These are phyloP conservation scores for Leptestheria dahalacensis DNA, from an alignment of 1,140 invertebrate species.

Conservation along the genomic window DNA sequence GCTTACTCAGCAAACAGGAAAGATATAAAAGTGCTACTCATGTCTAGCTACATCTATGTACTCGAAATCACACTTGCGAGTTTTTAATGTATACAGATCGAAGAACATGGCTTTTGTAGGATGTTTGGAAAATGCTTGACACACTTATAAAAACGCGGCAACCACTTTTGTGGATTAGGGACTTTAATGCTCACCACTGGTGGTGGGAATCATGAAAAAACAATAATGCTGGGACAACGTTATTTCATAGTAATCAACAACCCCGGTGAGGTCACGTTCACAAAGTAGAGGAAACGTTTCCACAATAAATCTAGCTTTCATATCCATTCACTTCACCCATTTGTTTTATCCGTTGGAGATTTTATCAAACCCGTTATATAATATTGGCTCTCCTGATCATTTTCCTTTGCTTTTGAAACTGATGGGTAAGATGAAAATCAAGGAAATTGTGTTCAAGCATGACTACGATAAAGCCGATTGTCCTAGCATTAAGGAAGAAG, in stretches of 20 bases:
- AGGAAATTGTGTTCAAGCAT: too few relatives aligned
- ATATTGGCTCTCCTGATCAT: not conserved
- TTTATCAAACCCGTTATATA: not conserved
- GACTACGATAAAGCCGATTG: too few relatives aligned
- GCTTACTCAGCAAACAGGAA: not conserved
- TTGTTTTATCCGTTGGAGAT: not conserved
- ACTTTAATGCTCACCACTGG: not conserved
- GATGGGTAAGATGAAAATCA: not conserved
- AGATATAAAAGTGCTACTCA: not conserved
- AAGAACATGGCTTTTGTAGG: not conserved
- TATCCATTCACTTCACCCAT: not conserved
- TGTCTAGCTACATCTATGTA: too few relatives aligned
- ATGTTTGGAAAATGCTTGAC: not conserved
- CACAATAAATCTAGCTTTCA: not conserved
- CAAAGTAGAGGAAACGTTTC: not conserved
- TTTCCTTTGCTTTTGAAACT: not conserved
- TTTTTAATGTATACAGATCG: not conserved
- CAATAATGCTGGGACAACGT: not conserved
- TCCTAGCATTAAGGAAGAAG: too few relatives aligned
- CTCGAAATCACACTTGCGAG: not conserved
- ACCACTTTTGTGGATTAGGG: not conserved
- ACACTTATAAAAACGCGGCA: not conserved
- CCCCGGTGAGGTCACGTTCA: not conserved
- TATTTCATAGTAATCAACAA: not conserved
- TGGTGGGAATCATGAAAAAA: not conserved